phyloP scores from a whole-genome alignment of 2,888 invertebrate species.

The Trissonchulus latispiculum region DNA sequence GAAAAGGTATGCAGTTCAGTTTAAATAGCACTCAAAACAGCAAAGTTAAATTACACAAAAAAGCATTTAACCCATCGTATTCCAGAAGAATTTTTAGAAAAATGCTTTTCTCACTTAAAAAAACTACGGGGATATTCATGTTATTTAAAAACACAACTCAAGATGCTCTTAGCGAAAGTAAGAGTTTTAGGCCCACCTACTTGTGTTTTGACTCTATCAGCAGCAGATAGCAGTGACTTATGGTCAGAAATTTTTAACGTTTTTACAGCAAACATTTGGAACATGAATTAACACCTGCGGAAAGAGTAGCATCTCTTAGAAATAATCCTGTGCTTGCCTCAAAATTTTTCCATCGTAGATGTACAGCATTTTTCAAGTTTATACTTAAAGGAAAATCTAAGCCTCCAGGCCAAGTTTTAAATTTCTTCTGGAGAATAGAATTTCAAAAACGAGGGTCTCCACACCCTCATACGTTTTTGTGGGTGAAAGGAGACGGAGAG shows the following conservation, averaged over 20 bases:
- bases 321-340: background rate
- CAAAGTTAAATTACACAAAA: background rate
- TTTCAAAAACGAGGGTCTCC: constrained; percentile 12
- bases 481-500: background rate
- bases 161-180: background rate
- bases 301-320: background rate
- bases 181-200: background rate
- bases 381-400: background rate
- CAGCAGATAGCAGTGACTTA: background rate
- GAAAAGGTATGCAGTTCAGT: background rate
- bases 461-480: background rate
- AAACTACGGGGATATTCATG: background rate
- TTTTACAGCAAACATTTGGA: background rate
- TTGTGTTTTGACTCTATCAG: background rate
- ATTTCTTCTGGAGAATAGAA: background rate
- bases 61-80: background rate
- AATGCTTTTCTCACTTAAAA: background rate
- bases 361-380: constrained; percentile 1
- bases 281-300: background rate
- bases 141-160: background rate
- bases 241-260: background rate
- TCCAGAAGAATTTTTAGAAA: background rate
- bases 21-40: background rate
- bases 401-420: background rate
- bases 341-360: background rate